Conservation (phyloP, 2,113 vertebrate genomes). For the Turdus rufiventris region DNA sequence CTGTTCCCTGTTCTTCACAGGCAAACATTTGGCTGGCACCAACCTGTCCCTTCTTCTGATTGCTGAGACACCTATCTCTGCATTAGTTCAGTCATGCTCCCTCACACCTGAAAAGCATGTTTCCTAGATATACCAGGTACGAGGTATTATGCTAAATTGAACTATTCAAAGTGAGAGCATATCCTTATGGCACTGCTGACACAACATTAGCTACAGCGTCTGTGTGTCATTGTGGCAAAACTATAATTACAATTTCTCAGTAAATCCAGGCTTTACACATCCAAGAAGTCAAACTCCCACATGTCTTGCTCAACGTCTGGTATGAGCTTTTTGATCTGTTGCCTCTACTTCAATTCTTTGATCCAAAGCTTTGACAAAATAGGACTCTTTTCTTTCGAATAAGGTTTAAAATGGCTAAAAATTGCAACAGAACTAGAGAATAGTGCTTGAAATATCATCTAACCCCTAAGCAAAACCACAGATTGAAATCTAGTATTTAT, state of each 20-base stretch:
- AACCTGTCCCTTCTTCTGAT: background rate
- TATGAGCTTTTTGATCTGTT: constrained; percentile 38
- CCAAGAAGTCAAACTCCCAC: constrained; percentile 44
- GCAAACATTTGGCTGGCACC: background rate
- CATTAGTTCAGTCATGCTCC: background rate
- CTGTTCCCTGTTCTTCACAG: fast-evolving
- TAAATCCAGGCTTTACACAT: constrained; percentile 47
- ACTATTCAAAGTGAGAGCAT: constrained; percentile 23
- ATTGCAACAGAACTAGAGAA: background rate
- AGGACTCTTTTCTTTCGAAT: constrained; percentile 6
- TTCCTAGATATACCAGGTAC: constrained; percentile 4
- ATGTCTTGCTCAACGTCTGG: constrained; percentile 29
- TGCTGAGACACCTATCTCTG: background rate
- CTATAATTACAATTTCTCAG: constrained; percentile 47
- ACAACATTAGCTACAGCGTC: constrained; percentile 10
- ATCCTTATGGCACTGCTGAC: constrained; percentile 43
- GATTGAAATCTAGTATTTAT: background rate
- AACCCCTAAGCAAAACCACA: background rate
- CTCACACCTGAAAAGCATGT: constrained; percentile 13
- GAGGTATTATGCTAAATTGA: background rate
- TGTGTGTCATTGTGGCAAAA: constrained; percentile 47
- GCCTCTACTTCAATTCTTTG: constrained; percentile 23
- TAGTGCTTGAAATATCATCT: constrained; percentile 20
- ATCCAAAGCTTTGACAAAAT: constrained; percentile 49
- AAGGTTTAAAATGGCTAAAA: constrained; percentile 5